These are phyloP conservation scores for Drosophila lacertosa DNA, from an alignment of 1,140 invertebrate genomes.

Conservation along the genomic window DNA sequence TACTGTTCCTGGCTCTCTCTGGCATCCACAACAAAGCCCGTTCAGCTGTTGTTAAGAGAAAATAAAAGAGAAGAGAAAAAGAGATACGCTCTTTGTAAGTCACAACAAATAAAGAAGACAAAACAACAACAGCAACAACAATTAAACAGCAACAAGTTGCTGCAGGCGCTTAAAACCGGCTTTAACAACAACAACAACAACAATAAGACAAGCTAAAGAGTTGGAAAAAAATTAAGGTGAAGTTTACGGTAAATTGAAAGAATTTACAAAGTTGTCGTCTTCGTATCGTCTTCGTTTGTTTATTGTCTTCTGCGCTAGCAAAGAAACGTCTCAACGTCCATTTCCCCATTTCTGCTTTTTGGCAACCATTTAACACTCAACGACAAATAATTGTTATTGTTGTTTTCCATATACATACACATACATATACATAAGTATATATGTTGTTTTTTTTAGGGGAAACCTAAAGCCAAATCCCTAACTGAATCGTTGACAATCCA, in stretches of 20 bases:
- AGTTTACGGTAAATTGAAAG: constrained; percentile 84
- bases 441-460: constrained; percentile 40
- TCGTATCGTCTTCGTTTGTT: constrained; percentile 40
- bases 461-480: constrained; percentile 29
- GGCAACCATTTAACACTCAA: constrained; percentile 36
- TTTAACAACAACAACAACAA: constrained; percentile 26
- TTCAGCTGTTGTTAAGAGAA: constrained; percentile 40
- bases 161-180: constrained; percentile 46
- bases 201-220: constrained; percentile 44
- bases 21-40: constrained; percentile 57
- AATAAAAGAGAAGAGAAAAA: constrained; percentile 41
- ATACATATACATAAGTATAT: too few relatives aligned
- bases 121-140: constrained; percentile 5
- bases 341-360: constrained; percentile 63
- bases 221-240: constrained; percentile 77
- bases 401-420: constrained; percentile 47
- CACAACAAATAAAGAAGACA: constrained; percentile 16
- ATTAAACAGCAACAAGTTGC: constrained; percentile 35
- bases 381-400: constrained; percentile 53
- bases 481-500: constrained; percentile 19
- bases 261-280: constrained; percentile 71
- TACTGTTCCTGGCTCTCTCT: constrained; percentile 66
- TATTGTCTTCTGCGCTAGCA: constrained; percentile 16
- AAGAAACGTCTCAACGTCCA: constrained; percentile 6
- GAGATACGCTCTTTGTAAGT: constrained; percentile 1